A percentile compares a stretch with the other conserved stretches of the same genome.
phyloP scores from a whole-genome alignment of 2,113 vertebrate species.

The pig (Sus scrofa) region T2T-Sscrofa CM000819.6:13273001-13273500 shows the following conservation, averaged over 20 bases:
- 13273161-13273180: background rate
- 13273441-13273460: background rate
- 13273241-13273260: background rate
- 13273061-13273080: background rate
- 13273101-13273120: background rate
- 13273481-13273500: background rate
- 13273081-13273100: background rate
- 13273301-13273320: background rate
- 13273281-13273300: constrained; percentile 18
- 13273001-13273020: background rate
- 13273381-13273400: background rate
- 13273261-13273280: background rate
- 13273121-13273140: too few species aligned
- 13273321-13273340: background rate
- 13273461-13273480: background rate
- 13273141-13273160: background rate
- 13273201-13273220: background rate
- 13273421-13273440: background rate
- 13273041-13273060: background rate
- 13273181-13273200: background rate
- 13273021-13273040: background rate
- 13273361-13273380: background rate
- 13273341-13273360: background rate
- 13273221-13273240: background rate
- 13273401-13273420: background rate